Evolutionary conservation across 2,797 vertebrate species (phyloP), one percentile per base, ranked within the genome.

Genomic region (Notamacropus eugenii): DNA sequence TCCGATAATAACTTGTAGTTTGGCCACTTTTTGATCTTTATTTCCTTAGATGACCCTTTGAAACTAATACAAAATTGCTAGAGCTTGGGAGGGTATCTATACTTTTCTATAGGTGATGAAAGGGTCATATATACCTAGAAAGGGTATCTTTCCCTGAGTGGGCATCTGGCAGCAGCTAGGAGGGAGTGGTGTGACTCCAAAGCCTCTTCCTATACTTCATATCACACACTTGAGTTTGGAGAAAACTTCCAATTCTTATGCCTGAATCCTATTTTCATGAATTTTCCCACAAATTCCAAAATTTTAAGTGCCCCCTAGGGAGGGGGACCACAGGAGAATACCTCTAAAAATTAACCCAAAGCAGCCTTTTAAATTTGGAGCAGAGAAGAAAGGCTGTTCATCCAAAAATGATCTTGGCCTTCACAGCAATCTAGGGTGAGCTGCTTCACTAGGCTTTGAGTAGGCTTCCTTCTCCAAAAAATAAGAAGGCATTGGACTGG

Each of bases 1-100:
- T 40, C 96, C 82, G 54, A 46, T 91, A 67, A 94, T 62, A 95
- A 92, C 67, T 58, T 6, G 2, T 54, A 87, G 82, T 94, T 96
- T 96, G 96, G 97, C 97, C 97, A 98, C 93, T 90, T 93, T 97
- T 82, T 95, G 57, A 16, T 6, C 55, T 52, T 94, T 94, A 90
- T 24, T 56, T 93, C 93, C 91, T 58, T 55, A 87, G 10, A 0
- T 92, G 91, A 95, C 87, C 96, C 92, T 94, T 50, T 31, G 54
- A 34, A 90, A 90, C 55, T 0, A 82, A 82, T 13, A 92, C 54
- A 90, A 87, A 50, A 54, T 54, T 28, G 52, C 57, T 90, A 2
- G 24, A 46, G 54, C 93, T 55, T 96, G 90, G 56, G 55, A 87
- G 40, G 94, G 28, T 90, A 56, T 95, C 95, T 90, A 12, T 62